Percentiles rank a stretch among this genome's conserved stretches.
These are phyloP conservation scores for Anoplopoma fimbria DNA, from an alignment of 2,113 vertebrate genomes.

Conservation along the genomic window DNA sequence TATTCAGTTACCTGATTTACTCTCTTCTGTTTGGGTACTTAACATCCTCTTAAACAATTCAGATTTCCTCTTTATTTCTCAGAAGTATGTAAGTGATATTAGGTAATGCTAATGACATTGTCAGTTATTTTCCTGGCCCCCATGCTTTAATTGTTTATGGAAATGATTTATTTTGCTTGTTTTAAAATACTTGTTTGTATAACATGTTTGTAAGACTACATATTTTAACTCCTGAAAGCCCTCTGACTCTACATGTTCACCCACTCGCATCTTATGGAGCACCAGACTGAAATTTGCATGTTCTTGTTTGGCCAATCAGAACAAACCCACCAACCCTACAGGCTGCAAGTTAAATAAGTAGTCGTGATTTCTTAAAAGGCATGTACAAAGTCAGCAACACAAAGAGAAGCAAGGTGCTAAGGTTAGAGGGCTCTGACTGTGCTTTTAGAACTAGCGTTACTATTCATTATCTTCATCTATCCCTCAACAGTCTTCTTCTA, in stretches of 20 bases:
- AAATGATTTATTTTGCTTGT: slow-evolving; percentile 16
- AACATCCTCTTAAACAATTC: slow-evolving; percentile 15
- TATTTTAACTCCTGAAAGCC: slow-evolving; percentile 7
- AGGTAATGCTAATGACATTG: slow-evolving; percentile 13
- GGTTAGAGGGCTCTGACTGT: slow-evolving; percentile 11
- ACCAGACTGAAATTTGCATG: slow-evolving; percentile 28
- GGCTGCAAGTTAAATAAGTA: slow-evolving; percentile 21
- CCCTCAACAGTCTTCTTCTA: slow-evolving; percentile 32
- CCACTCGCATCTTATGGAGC: not conserved
- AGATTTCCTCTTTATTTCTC: slow-evolving; percentile 29
- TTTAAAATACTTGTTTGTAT: slow-evolving; percentile 18
- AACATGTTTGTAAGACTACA: not conserved
- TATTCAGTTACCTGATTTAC: slow-evolving; percentile 46
- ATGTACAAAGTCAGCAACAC: slow-evolving; percentile 31
- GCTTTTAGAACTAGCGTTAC: slow-evolving; percentile 42
- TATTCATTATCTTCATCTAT: slow-evolving; percentile 39
- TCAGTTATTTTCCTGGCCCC: slow-evolving; percentile 15
- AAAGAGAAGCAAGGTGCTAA: slow-evolving; percentile 11
- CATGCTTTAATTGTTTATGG: slow-evolving; percentile 20
- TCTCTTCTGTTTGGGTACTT: slow-evolving; percentile 21
- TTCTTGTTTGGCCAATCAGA: slow-evolving; percentile 34
- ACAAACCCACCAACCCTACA: slow-evolving; percentile 4
- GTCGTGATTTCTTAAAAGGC: slow-evolving; percentile 19
- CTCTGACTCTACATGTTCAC: slow-evolving; percentile 18
- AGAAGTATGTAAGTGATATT: slow-evolving; percentile 23